A percentile compares a stretch with the other conserved stretches of the same genome.
Evolutionary conservation across 2,797 vertebrate species (phyloP).

Genomic region (Petrocephalus sullivani): DNA sequence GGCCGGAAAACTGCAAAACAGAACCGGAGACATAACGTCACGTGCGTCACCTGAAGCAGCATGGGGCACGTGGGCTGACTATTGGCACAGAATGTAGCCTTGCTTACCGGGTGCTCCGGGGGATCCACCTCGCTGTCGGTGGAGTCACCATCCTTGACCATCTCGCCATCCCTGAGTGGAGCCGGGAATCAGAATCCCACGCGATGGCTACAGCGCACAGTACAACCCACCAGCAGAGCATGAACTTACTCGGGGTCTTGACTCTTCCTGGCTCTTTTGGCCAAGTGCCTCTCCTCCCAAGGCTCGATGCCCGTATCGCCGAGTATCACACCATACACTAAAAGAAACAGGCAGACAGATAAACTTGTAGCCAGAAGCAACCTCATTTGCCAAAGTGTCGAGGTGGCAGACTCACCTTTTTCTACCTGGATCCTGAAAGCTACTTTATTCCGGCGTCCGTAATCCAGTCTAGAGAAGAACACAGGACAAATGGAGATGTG

Average conservation of each 20-base stretch:
- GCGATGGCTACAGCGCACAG: neutral
- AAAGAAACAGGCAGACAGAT: constrained; percentile 29
- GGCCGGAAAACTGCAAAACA: constrained; percentile 68
- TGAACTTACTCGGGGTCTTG: constrained; percentile 62
- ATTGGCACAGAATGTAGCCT: neutral
- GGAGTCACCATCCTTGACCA: constrained; percentile 55
- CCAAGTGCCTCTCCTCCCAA: constrained; percentile 72
- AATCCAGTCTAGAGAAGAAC: constrained; percentile 73
- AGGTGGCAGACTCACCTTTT: constrained; percentile 66
- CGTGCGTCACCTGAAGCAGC: neutral
- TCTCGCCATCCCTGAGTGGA: constrained; percentile 56
- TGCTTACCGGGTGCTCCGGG: constrained; percentile 64
- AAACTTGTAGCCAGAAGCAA: neutral
- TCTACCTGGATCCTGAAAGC: constrained; percentile 93
- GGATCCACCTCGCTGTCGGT: constrained; percentile 67
- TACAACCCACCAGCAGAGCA: neutral
- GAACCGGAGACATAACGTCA: neutral
- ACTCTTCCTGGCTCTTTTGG: constrained; percentile 72
- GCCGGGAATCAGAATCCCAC: neutral
- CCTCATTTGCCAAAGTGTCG: neutral
- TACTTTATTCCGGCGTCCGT: constrained; percentile 85
- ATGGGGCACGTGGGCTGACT: neutral
- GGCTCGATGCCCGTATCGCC: constrained; percentile 59
- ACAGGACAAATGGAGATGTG: neutral
- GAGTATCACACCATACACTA: constrained; percentile 73